phyloP scores from a whole-genome alignment of 1,140 invertebrate species.

The Catajapyx aquilonaris region DNA sequence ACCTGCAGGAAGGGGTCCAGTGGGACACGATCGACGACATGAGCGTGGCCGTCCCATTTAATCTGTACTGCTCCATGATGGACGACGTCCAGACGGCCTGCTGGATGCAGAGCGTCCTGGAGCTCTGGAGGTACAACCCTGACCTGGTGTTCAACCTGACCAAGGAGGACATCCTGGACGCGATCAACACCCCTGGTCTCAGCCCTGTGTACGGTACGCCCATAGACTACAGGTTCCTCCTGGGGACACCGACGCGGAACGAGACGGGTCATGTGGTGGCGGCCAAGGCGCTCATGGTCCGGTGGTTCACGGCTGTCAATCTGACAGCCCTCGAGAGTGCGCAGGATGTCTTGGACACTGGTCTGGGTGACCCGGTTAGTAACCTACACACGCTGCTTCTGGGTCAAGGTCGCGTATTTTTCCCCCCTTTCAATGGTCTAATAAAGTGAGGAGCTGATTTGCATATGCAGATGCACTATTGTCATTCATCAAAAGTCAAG shows the following conservation, averaged over 20 bases:
- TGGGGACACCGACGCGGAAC: background rate
- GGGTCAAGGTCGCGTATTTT: no score
- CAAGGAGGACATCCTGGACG: no score
- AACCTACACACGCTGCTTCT: no score
- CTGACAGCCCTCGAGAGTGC: background rate
- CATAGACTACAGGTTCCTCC: background rate
- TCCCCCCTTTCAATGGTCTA: no score
- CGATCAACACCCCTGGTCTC: no score
- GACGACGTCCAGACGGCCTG: slow-evolving; percentile 4
- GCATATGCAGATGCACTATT: no score
- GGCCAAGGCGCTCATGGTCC: background rate
- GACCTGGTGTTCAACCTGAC: no score
- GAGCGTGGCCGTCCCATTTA: background rate
- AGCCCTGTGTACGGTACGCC: background rate
- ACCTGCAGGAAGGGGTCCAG: no score
- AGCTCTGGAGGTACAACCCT: slow-evolving; percentile 3
- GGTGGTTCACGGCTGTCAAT: background rate
- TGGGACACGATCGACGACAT: no score
- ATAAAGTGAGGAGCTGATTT: no score
- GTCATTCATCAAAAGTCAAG: no score
- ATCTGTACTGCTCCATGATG: slow-evolving; percentile 5
- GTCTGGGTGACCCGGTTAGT: background rate
- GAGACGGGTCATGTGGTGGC: background rate
- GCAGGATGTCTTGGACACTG: background rate
- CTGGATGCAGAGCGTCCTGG: slow-evolving; percentile 1